Percentiles rank a stretch among this genome's conserved stretches.
Conservation (phyloP, 2,113 vertebrate species). For the Pyrgilauda ruficollis region DNA sequence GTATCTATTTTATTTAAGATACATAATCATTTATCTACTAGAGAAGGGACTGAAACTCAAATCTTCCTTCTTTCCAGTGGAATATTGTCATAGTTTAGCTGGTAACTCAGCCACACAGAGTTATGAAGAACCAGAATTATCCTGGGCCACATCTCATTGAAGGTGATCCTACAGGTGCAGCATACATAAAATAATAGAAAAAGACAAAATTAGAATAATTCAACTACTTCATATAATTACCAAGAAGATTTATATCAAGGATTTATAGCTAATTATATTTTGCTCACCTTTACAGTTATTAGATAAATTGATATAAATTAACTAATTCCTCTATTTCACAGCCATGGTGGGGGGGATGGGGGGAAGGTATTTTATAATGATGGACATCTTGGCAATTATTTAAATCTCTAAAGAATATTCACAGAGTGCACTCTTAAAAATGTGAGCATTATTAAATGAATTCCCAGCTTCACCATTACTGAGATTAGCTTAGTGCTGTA, state of each 20-base stretch:
- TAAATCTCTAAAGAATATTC: conserved; percentile 23
- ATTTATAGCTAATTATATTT: background rate
- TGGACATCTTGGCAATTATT: background rate
- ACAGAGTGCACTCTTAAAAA: background rate
- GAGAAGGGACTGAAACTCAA: background rate
- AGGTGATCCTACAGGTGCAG: background rate
- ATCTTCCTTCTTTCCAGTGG: background rate
- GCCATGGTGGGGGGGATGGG: background rate
- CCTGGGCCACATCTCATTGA: background rate
- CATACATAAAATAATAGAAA: background rate
- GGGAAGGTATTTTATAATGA: background rate
- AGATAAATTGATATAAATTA: background rate
- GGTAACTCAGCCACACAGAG: background rate
- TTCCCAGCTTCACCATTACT: background rate
- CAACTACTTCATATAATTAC: background rate
- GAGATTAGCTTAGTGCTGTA: background rate
- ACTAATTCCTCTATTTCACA: background rate
- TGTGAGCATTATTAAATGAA: background rate
- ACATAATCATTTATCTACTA: background rate
- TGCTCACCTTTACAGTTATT: background rate
- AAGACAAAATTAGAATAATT: background rate
- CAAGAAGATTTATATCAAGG: background rate
- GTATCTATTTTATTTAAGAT: background rate
- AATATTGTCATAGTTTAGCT: background rate
- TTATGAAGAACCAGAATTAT: background rate